Percentiles rank a stretch among this genome's conserved stretches.
phyloP scores from a whole-genome alignment of 2,113 vertebrate species.

The Pteruthius melanotis region DNA sequence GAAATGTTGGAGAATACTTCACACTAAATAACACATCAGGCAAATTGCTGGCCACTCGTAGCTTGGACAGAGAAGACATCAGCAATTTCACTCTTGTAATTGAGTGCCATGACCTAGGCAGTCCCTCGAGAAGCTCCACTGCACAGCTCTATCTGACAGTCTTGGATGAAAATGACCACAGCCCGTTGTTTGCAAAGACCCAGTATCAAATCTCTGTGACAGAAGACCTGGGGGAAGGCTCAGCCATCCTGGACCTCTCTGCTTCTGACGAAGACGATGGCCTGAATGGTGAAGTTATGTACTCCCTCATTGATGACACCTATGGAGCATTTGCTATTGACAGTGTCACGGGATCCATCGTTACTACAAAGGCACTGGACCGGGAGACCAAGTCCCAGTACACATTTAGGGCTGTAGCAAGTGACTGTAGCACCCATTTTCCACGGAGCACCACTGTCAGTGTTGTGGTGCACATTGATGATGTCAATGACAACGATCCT shows the following conservation, averaged over 20 bases:
- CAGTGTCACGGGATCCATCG: conserved; percentile 66
- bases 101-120: conserved; percentile 80
- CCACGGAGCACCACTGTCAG: conserved; percentile 75
- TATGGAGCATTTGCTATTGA: conserved; percentile 80
- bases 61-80: conserved; percentile 83
- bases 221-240: conserved; percentile 79
- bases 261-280: conserved; percentile 84
- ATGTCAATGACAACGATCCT: conserved; percentile 89
- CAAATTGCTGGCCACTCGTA: conserved; percentile 72
- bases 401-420: conserved; percentile 76
- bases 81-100: conserved; percentile 81
- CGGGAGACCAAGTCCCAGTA: conserved; percentile 79
- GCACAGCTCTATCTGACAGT: conserved; percentile 76
- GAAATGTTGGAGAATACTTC: conserved; percentile 79
- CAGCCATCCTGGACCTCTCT: conserved; percentile 71
- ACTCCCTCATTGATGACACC: conserved; percentile 76
- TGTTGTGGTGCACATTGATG: conserved; percentile 78
- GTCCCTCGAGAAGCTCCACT: conserved; percentile 68
- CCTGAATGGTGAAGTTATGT: conserved; percentile 79
- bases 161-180: conserved; percentile 90
- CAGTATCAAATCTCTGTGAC: conserved; percentile 78
- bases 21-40: conserved; percentile 80
- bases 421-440: conserved; percentile 74
- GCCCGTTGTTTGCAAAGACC: conserved; percentile 74
- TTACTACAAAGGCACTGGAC: conserved; percentile 76